Evolutionary conservation across 2,113 vertebrate species (phyloP), one percentile per base, ranked within the genome.

Genomic region (Nothobranchius furzeri): DNA sequence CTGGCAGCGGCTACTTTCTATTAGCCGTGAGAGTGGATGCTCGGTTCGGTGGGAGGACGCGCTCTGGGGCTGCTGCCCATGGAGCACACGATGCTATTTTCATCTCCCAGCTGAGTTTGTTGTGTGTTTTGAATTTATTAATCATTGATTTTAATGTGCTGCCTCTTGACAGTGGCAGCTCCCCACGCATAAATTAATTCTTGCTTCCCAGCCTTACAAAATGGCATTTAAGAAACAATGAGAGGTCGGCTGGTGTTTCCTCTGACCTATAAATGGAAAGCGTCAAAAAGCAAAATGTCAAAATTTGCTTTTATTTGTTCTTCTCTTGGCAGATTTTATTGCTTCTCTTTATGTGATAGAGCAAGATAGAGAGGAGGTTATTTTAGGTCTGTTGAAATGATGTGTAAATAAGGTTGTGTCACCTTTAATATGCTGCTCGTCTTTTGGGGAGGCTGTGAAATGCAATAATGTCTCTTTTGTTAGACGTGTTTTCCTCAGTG

Each of bases 61-160:
- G 86, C 89, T 78, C 90, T 87, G 90, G 91, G 90, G 89, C 89
- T 68, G 88, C 91, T 92, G 92, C 90, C 92, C 88, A 88, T 86
- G 89, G 90, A 86, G 90, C 87, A 70, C 90, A 89, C 90, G 91
- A 91, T 92, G 87, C 87, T 91, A 91, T 89, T 93, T 92, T 91
- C 89, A 90, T 92, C 88, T 94, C 93, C 93, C 93, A 90, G 90
- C 91, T 92, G 93, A 93, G 89, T 93, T 93, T 93, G 92, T 93
- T 93, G 93, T 93, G 91, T 94, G 92, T 93, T 94, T 93, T 92
- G 92, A 94, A 94, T 94, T 93, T 93, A 94, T 94, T 92, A 94
- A 93, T 93, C 91, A 92, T 92, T 92, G 92, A 93, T 94, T 94
- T 94, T 92, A 92, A 93, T 93, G 92, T 80, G 85, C 70, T 60